Evolutionary conservation across 1,140 invertebrate genomes (phyloP).

Genomic region (Hyles vespertilio): DNA sequence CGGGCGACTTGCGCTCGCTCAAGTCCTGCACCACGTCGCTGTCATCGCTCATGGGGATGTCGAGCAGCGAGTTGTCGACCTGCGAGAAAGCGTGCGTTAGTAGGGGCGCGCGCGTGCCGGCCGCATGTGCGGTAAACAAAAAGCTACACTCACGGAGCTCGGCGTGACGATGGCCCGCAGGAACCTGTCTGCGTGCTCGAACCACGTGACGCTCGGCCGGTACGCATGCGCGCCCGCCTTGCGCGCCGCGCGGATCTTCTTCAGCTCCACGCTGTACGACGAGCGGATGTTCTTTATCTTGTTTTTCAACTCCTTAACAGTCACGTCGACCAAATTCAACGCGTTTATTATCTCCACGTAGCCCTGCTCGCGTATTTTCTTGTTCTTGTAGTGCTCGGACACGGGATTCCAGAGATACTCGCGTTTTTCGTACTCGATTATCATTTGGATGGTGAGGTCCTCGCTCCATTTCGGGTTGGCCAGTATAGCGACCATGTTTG

Average conservation of each 20-base stretch:
- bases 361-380: constrained; percentile 67
- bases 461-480: constrained; percentile 73
- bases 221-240: constrained; percentile 72
- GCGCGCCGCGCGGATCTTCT: constrained; percentile 71
- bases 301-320: constrained; percentile 71
- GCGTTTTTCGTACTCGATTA: constrained; percentile 69
- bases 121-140: constrained; percentile 37
- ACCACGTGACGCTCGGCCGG: constrained; percentile 73
- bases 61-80: constrained; percentile 64
- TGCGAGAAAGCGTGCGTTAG: constrained; percentile 22
- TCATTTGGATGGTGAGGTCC: constrained; percentile 69
- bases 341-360: constrained; percentile 70
- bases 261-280: constrained; percentile 71
- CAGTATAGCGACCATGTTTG: constrained; percentile 66
- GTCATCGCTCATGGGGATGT: constrained; percentile 67
- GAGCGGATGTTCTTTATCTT: constrained; percentile 73
- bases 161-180: constrained; percentile 72
- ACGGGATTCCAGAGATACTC: constrained; percentile 71
- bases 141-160: constrained; percentile 65
- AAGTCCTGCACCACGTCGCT: constrained; percentile 66
- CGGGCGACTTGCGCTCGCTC: constrained; percentile 63
- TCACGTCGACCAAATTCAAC: constrained; percentile 62
- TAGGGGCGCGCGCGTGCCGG: constrained; percentile 35
- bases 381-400: constrained; percentile 70
- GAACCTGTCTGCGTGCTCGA: constrained; percentile 74